Evolutionary conservation across 2,888 invertebrate species (phyloP).

Genomic region (Operophtera brumata): DNA sequence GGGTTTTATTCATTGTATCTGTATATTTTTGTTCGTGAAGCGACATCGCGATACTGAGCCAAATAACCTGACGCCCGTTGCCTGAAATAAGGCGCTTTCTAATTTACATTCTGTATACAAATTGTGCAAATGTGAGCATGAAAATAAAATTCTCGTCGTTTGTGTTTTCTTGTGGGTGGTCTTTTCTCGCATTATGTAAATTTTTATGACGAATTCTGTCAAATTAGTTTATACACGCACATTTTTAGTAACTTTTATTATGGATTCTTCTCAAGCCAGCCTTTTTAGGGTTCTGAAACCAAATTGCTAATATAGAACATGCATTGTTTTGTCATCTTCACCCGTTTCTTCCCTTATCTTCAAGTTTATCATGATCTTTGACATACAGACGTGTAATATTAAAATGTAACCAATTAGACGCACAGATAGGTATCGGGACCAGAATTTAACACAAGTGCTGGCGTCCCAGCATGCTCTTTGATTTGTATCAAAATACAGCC

Average conservation of each 20-base stretch:
- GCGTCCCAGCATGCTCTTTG: too few relatives aligned
- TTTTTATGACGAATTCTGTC: constrained; percentile 69
- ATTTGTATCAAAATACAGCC: too few relatives aligned
- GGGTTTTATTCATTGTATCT: constrained; percentile 54
- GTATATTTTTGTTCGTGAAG: constrained; percentile 59
- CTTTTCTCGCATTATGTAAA: constrained; percentile 74
- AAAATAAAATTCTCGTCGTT: constrained; percentile 75
- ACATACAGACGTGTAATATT: too few relatives aligned
- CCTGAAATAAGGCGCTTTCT: constrained; percentile 73
- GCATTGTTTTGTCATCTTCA: too few relatives aligned
- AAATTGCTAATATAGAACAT: too few relatives aligned
- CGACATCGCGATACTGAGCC: constrained; percentile 63
- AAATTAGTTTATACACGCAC: constrained; percentile 67
- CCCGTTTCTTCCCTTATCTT: too few relatives aligned
- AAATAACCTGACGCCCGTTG: constrained; percentile 70
- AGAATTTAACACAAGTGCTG: too few relatives aligned
- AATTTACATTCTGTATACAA: constrained; percentile 80
- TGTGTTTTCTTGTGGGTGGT: constrained; percentile 70
- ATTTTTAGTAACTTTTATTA: constrained; percentile 54
- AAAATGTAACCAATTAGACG: too few relatives aligned
- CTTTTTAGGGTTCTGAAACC: not conserved
- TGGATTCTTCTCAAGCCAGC: too few relatives aligned
- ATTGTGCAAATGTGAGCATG: constrained; percentile 75
- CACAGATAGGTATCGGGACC: too few relatives aligned
- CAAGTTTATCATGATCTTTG: too few relatives aligned